A percentile compares a stretch with the other conserved stretches of the same genome.
Evolutionary conservation across 2,797 vertebrate species (phyloP).

Genomic region (Pseudomugil tenellus): DNA sequence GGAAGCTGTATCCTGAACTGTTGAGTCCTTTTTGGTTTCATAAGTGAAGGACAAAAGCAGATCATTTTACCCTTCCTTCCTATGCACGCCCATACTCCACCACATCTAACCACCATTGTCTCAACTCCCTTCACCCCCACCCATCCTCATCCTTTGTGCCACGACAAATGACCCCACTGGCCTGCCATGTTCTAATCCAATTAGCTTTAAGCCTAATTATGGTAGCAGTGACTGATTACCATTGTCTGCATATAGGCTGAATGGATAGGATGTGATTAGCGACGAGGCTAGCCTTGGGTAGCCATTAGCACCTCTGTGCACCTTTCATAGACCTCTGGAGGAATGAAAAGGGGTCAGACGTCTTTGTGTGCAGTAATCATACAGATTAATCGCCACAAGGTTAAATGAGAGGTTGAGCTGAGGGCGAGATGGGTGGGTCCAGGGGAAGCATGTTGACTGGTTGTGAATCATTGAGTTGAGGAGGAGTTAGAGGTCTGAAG

Average conservation of each 20-base stretch:
- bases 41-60: not conserved
- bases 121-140: constrained; percentile 18
- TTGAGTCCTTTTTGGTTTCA: not conserved
- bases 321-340: constrained; percentile 61
- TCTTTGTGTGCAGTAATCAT: constrained; percentile 64
- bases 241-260: constrained; percentile 63
- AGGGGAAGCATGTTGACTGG: constrained; percentile 67
- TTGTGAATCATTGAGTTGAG: constrained; percentile 67
- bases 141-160: constrained; percentile 5
- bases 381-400: constrained; percentile 68
- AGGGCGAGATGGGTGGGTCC: constrained; percentile 52
- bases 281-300: constrained; percentile 55
- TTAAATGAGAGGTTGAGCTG: constrained; percentile 59
- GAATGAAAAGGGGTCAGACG: constrained; percentile 47
- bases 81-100: not conserved
- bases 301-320: constrained; percentile 72
- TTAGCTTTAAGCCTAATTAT: constrained; percentile 74
- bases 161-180: constrained; percentile 58
- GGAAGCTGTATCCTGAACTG: not conserved
- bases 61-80: constrained; percentile 23
- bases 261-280: constrained; percentile 73
- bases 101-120: constrained; percentile 18
- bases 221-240: constrained; percentile 74
- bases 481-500: constrained; percentile 52
- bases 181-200: constrained; percentile 71